Conservation (phyloP, 92 coral and sea anemone species). For the Parazoanthus swiftii region DNA sequence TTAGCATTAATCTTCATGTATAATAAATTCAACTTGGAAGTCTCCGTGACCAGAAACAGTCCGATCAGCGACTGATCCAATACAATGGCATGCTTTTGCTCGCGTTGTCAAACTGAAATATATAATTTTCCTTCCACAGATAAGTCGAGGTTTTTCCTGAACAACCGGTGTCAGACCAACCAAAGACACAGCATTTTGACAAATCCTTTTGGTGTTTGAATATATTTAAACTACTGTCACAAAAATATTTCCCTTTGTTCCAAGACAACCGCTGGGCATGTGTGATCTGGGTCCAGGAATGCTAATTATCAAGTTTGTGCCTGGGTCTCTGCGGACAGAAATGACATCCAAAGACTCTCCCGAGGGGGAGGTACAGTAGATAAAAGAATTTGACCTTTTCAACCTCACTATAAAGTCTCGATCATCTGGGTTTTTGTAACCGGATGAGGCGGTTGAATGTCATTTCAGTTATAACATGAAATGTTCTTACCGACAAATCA, state of each 20-base stretch:
- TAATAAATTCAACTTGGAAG: neutral
- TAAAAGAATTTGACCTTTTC: too few relatives aligned
- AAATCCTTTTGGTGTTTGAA: neutral
- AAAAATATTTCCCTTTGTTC: neutral
- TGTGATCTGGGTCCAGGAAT: too few relatives aligned
- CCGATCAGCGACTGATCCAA: neutral
- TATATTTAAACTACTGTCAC: neutral
- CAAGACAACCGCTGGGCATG: neutral
- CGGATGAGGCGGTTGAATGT: too few relatives aligned
- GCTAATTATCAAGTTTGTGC: too few relatives aligned
- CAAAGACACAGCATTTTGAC: neutral
- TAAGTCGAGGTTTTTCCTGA: neutral
- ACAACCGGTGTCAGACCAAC: neutral
- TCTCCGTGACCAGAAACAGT: neutral
- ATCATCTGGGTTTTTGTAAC: too few relatives aligned
- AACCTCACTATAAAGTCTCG: too few relatives aligned
- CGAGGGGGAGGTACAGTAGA: too few relatives aligned
- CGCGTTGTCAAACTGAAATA: neutral
- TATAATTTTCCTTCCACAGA: neutral
- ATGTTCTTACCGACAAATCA: too few relatives aligned
- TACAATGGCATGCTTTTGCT: neutral
- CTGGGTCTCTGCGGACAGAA: too few relatives aligned
- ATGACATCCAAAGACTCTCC: too few relatives aligned
- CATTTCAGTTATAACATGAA: too few relatives aligned
- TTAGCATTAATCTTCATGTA: neutral